These are phyloP conservation scores for Dichetophora obliterata DNA, from an alignment of 2,888 invertebrate genomes.

Conservation along the genomic window DNA sequence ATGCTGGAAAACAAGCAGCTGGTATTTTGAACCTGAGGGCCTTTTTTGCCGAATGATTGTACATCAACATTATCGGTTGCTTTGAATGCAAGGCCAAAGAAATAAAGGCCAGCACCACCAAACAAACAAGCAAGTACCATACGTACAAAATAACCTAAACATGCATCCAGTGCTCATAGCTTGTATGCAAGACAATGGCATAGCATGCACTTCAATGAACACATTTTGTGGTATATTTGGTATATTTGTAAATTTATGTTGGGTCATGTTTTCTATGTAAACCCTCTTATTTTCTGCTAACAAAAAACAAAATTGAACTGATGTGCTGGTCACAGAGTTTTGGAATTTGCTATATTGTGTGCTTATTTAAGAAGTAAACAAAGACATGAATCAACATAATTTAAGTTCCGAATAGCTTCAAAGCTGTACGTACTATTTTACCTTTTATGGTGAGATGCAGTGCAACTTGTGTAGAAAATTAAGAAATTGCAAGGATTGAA, in stretches of 20 bases:
- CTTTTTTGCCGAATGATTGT: too few relatives aligned
- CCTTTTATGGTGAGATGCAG: too few relatives aligned
- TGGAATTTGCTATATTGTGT: not conserved
- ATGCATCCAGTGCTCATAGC: not conserved
- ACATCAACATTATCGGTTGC: conserved; percentile 8
- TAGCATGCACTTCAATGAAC: not conserved
- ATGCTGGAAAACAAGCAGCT: too few relatives aligned
- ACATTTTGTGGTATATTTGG: conserved; percentile 9
- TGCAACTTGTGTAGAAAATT: too few relatives aligned
- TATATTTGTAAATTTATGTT: conserved; percentile 11
- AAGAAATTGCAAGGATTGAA: too few relatives aligned
- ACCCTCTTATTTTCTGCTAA: conserved; percentile 15
- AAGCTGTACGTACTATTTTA: too few relatives aligned
- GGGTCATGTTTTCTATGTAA: conserved; percentile 27
- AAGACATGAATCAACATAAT: too few relatives aligned
- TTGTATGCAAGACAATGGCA: too few relatives aligned
- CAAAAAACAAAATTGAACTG: too few relatives aligned
- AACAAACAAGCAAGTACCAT: not conserved
- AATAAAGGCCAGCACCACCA: conserved; percentile 9
- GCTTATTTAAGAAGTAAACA: too few relatives aligned
- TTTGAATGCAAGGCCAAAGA: conserved; percentile 33
- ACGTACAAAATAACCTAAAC: not conserved
- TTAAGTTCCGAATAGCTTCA: too few relatives aligned
- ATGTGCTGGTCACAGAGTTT: not conserved
- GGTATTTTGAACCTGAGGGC: too few relatives aligned